Evolutionary conservation across 2,797 vertebrate species (phyloP), one percentile per base, ranked within the genome.

Genomic region (Coregonus sp.): DNA sequence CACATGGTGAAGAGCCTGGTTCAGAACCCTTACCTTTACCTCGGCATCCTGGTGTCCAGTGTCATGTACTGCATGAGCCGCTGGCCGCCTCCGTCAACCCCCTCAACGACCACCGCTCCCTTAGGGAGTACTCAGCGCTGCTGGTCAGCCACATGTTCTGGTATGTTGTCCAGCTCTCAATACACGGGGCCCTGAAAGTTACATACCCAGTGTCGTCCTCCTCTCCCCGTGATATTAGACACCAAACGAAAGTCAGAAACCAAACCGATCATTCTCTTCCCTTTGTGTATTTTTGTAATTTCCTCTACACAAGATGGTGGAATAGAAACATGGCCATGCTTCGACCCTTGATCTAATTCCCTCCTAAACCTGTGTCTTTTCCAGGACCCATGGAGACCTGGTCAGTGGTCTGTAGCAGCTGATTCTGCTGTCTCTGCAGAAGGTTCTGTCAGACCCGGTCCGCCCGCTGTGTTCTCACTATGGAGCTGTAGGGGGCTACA

Each of bases 31-130:
- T 97, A 95, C 88, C 89, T 99, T 67, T 97, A 96, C 86, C 89
- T 99, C 92, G 97, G 96, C 59, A 97, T 96, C 84, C 90, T 98
- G 56, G 95, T 97, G 18, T 95, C 94, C 88, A 98, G 97, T 0
- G 96, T 98, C 85, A 95, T 97, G 90, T 99, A 98, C 91, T 99
- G 97, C 75, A 97, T 98, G 97, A 99, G 91, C 97, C 97, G 0
- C 92, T 99, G 73, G 97, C 97, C 0, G 97, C 97, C 73, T 99
- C 97, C 88, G 98, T 99, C 86, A 99, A 98, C 88, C 97, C 97
- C 0, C 94, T 98, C 35, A 99, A 99, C 2, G 97, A 98, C 92
- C 97, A 99, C 94, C 98, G 97, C 97, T 97, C 96, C 2, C 93
- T 99, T 16, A 86, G 97, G 0, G 97, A 99, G 82, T 97, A 96